Percentiles rank a stretch among this genome's conserved stretches.
Evolutionary conservation across 2,888 invertebrate genomes (phyloP).

Genomic region (Pseudococcus viburni): DNA sequence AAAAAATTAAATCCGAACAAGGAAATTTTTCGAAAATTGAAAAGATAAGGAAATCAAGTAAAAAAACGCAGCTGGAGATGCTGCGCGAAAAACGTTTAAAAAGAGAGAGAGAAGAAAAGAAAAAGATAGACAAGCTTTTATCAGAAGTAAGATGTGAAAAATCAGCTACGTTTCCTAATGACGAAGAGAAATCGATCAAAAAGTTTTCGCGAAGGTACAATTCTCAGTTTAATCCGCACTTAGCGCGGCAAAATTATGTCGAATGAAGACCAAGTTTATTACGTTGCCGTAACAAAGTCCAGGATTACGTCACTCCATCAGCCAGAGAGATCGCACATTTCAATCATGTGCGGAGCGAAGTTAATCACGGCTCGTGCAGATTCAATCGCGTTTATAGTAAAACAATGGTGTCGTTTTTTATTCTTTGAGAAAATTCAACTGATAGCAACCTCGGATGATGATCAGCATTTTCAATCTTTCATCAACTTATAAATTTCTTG

Average conservation of each 20-base stretch:
- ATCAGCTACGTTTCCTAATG: constrained; percentile 68
- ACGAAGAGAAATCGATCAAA: constrained; percentile 70
- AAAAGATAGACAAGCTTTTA: constrained; percentile 80
- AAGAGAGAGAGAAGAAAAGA: constrained; percentile 85
- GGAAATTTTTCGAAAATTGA: neutral
- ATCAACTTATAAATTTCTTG: no score
- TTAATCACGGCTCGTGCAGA: no score
- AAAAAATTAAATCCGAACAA: neutral
- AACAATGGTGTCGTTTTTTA: no score
- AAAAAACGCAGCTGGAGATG: constrained; percentile 59
- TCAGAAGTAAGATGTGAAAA: constrained; percentile 77
- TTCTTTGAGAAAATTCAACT: no score
- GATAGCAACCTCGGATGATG: no score
- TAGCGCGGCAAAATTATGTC: constrained; percentile 82
- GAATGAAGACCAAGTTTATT: neutral
- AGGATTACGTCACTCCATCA: no score
- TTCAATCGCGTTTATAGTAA: no score
- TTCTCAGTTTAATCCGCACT: constrained; percentile 95
- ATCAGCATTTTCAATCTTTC: no score
- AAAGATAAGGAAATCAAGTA: neutral
- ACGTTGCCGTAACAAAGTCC: neutral
- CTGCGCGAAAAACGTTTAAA: constrained; percentile 84
- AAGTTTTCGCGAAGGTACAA: constrained; percentile 86
- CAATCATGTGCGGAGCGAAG: no score
- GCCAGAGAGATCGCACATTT: no score